Base-by-base conservation (phyloP, 2,888 invertebrate genomes). In the Clepsis dumicolana region DNA sequence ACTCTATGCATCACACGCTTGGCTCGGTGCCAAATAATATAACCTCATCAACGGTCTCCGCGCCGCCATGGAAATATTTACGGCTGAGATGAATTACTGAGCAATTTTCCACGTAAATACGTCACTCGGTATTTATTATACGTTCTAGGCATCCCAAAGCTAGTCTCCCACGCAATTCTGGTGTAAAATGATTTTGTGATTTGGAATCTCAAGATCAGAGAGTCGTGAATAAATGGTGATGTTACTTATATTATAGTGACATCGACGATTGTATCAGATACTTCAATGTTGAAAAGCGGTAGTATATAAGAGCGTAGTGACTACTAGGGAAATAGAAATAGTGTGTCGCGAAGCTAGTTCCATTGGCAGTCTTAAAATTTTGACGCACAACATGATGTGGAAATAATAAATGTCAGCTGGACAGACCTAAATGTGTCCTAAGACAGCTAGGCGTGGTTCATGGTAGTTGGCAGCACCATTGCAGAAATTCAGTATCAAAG, bases 21-120 rank as follows among this genome's bases (percentile, higher is more conserved):
- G 60, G 60, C 59, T 35, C 2, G 14, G 4, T 4, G 21, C 67
- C 67, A 67, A 63, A 56, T 48, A 53, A 48, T 67, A 67, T 57
- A 29, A 38, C 29, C 62, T 52, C 67, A 50, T 63, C 38, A 57
- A 57, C 57, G 56, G 48, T 8, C 54, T 38, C 57, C n/a, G 35
- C 35, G 3, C 24, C n/a, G 38, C 60, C 27, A 67, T 38, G 56
- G 16, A 63, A 67, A 62, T 57, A 67, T 67, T 67, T 67, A 67
- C 50, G 21, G 35, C 24, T 4, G 38, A 50, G 32, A 67, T 63
- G 57, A 66, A 66, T 66, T 66, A 66, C 35, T 38, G 56, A 61
- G 38, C 56, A 62, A n/a, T 48, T 66, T 32, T 24, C 29, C 8
- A 41, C 61, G 35, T 67, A 67, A 50, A 57, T 65, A 60, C 48